Conservation (phyloP, 2,797 vertebrate species). For the Acropternis orthonyx region DNA sequence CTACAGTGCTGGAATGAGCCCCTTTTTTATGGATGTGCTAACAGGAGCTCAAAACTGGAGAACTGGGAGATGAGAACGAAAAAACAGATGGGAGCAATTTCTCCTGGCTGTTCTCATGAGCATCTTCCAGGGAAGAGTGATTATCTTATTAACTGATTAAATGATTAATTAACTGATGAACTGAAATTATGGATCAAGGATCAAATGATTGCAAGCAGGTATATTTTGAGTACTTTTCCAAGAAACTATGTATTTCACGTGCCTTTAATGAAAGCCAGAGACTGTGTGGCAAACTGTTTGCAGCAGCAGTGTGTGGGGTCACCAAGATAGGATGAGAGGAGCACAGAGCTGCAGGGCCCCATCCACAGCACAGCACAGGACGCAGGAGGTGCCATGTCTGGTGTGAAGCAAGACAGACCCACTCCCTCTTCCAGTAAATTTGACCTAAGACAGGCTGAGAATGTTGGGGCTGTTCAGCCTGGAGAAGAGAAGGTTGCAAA, state of each 20-base stretch:
- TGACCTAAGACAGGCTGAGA: background rate
- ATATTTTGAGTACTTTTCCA: slow-evolving; percentile 26
- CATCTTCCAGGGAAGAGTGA: slow-evolving; percentile 43
- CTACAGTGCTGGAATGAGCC: background rate
- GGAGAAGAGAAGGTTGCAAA: background rate
- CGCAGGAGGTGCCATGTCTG: accelerated
- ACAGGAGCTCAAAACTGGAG: background rate
- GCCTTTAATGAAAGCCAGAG: background rate
- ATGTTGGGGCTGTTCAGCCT: background rate
- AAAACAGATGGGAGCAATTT: slow-evolving; percentile 43
- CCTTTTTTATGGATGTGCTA: background rate
- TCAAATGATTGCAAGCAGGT: slow-evolving; percentile 47
- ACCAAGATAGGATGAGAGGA: background rate
- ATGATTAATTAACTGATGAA: slow-evolving; percentile 66
- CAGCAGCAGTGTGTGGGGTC: accelerated
- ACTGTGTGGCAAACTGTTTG: accelerated
- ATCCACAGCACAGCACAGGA: background rate
- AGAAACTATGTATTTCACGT: background rate
- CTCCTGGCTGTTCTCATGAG: slow-evolving; percentile 10
- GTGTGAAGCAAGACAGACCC: background rate
- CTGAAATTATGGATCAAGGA: slow-evolving; percentile 45
- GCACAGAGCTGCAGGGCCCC: accelerated
- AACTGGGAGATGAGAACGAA: background rate
- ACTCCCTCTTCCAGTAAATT: background rate
- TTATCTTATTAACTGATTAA: slow-evolving; percentile 63